Evolutionary conservation across 2,888 invertebrate genomes (phyloP), one percentile per base, ranked within the genome.

Genomic region (Alsophila aescularia): DNA sequence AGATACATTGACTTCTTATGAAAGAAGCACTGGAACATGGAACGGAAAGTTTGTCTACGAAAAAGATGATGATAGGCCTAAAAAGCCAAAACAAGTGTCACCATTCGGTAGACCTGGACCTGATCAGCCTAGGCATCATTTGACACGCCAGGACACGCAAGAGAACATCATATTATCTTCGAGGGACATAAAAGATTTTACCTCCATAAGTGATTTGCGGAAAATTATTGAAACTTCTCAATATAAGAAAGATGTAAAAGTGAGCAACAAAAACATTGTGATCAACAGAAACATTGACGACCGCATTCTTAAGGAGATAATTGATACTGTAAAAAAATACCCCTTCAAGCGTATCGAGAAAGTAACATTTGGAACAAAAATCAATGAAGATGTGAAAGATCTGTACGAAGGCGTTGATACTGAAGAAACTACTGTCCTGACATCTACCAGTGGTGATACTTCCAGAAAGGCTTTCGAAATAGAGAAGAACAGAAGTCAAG

Each of bases 351-450:
- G 87, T 66, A 93, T 88, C 58, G 88, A 87, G 62, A 92, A 91
- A 70, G 93, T 93, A 34, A 89, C 92, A 6, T 90, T 92, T 64
- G 91, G 93, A 40, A 88, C 92, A 45, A 93, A 92, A 79, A 87
- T 93, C 58, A 93, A 93, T 60, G 88, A 93, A 68, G 93, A 93
- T 67, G 92, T 94, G 12, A 94, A 93, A 78, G 93, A 91, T 70
- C 75, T 91, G 10, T 90, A 90, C 47, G 91, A 91, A 77, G 90
- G 91, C 14, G 67, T 85, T 29, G 91, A 91, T 57, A 79, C 86
- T 31, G 84, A 90, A 73, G 81, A 90, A 66, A 85, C 83, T 4
- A 89, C 84, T 40, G 74, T 88, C 36, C 51, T 90, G 35, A 83
- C 77, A 41, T 81, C 85, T 27, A 81, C 79, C 49, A 85, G 76